These are phyloP conservation scores for Griposia aprilina DNA, from an alignment of 2,888 invertebrate species.

Conservation along the genomic window DNA sequence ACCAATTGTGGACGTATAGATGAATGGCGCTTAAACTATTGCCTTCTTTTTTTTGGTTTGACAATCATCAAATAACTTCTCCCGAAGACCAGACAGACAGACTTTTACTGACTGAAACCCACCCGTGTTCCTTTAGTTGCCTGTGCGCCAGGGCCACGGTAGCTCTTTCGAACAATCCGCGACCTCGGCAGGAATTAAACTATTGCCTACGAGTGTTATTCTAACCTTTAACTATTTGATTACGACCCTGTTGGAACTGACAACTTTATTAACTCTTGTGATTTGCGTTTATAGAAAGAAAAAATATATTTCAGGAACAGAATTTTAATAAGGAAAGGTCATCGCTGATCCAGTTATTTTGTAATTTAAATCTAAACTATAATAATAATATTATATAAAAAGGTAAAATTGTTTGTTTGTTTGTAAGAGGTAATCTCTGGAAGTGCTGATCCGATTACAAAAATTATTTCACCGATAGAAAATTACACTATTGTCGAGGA, in stretches of 20 bases:
- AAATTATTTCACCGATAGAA: background rate
- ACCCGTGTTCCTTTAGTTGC: too few relatives aligned
- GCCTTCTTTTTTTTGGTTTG: too few relatives aligned
- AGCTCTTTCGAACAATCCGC: too few relatives aligned
- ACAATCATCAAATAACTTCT: too few relatives aligned
- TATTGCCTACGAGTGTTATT: background rate
- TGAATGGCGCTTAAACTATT: background rate
- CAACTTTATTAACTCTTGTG: background rate
- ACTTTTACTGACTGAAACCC: too few relatives aligned
- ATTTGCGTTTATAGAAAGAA: background rate
- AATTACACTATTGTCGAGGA: background rate
- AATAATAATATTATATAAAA: too few relatives aligned
- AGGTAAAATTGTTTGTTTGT: background rate
- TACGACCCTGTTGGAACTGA: background rate
- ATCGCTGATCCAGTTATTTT: background rate
- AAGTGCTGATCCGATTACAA: background rate
- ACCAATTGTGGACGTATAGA: background rate
- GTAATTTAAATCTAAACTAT: too few relatives aligned
- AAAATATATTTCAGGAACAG: background rate
- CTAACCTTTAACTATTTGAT: conserved; percentile 5
- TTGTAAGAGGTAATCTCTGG: background rate
- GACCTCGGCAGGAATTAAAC: too few relatives aligned
- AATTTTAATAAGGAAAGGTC: background rate
- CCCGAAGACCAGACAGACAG: too few relatives aligned
- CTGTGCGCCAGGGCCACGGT: too few relatives aligned